A percentile compares a stretch with the other conserved stretches of the same genome.
phyloP scores from a whole-genome alignment of 23 tunicate species.

The Ascidia mentula region DNA sequence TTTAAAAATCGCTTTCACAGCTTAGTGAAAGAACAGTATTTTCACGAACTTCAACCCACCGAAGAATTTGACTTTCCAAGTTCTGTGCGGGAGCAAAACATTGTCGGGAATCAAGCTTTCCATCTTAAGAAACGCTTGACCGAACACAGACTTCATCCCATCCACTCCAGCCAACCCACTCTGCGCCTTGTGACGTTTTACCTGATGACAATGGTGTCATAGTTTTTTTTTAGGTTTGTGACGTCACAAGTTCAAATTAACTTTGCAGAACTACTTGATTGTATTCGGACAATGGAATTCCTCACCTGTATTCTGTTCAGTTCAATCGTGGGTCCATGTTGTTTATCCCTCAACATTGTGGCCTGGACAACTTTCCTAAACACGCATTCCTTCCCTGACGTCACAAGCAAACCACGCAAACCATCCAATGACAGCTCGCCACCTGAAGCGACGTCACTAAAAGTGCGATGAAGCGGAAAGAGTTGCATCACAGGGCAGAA shows the following conservation, averaged over 20 bases:
- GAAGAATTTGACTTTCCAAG: conserved; percentile 84
- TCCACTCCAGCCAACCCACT: conserved; percentile 29
- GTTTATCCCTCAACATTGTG: conserved; percentile 69
- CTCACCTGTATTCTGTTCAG: conserved; percentile 82
- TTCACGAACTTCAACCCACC: conserved; percentile 51
- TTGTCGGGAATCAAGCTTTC: conserved; percentile 53
- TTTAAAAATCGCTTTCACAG: no score
- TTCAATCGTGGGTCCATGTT: conserved; percentile 80
- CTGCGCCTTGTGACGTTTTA: conserved; percentile 29
- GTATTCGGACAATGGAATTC: no score
- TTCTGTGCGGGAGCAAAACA: conserved; percentile 70
- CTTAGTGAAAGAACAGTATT: no score
- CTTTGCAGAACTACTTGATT: no score
- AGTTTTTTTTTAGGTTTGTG: neutral
- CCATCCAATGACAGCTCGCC: conserved; percentile 23
- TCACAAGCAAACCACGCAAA: conserved; percentile 49
- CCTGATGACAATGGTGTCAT: conserved; percentile 19
- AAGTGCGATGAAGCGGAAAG: conserved; percentile 43
- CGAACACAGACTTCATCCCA: conserved; percentile 58
- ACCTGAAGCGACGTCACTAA: neutral
- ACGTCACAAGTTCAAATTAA: neutral
- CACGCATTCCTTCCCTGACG: conserved; percentile 58
- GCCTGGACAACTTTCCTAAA: conserved; percentile 68
- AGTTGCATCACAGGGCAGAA: conserved; percentile 45
- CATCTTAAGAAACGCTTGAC: conserved; percentile 54